These are phyloP conservation scores for Eurytoma adleriae DNA, from an alignment of 2,888 invertebrate genomes.

Conservation along the genomic window DNA sequence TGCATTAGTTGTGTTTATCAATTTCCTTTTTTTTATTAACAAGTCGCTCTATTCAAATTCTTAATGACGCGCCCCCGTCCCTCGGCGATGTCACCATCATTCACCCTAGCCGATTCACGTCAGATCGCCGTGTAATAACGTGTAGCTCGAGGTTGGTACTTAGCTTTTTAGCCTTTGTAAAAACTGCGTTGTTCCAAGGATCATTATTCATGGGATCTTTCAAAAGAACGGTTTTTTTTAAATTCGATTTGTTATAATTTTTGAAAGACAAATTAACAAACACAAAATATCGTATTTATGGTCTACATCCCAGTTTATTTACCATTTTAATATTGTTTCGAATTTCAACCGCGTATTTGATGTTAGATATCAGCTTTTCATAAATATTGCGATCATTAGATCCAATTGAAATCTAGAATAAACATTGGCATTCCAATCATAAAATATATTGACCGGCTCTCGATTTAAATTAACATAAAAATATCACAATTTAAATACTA, in stretches of 20 bases:
- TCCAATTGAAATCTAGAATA: no score
- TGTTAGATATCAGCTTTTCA: no score
- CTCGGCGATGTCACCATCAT: conserved; percentile 11
- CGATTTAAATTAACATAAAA: no score
- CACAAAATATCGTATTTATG: no score
- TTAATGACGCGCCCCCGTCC: conserved; percentile 26
- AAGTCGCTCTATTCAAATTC: conserved; percentile 7
- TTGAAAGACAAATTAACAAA: background rate
- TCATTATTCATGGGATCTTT: no score
- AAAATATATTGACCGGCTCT: no score
- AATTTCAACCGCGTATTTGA: no score
- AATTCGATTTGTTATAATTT: background rate
- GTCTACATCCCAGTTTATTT: no score
- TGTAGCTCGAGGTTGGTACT: background rate
- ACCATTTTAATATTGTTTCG: no score
- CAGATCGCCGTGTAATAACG: conserved; percentile 17
- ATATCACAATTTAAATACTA: no score
- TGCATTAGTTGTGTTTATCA: conserved; percentile 42
- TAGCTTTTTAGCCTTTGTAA: background rate
- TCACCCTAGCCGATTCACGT: conserved; percentile 27
- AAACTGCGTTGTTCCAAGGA: background rate
- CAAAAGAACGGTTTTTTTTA: background rate
- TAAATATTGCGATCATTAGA: no score
- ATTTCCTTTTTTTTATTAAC: background rate
- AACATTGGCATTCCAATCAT: no score